A percentile compares a stretch with the other conserved stretches of the same genome.
These are phyloP conservation scores for Acrocephalus arundinaceus DNA, from an alignment of 2,113 vertebrate genomes.

Conservation along the genomic window DNA sequence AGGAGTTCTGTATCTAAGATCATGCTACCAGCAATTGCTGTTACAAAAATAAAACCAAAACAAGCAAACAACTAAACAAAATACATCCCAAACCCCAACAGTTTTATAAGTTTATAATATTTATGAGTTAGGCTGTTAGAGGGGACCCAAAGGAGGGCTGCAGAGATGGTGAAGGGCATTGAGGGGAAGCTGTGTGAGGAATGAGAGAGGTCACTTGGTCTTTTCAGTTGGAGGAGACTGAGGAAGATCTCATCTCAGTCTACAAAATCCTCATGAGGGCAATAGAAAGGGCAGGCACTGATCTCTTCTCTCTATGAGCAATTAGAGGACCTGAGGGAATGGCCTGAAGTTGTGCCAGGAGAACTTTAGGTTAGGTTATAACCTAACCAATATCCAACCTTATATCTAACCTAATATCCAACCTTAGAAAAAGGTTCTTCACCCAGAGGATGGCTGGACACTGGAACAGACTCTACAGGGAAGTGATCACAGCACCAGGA, in stretches of 20 bases:
- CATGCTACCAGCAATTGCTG: neutral
- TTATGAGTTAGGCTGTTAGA: neutral
- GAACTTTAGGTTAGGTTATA: accelerated
- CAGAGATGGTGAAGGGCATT: neutral
- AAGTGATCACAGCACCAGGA: neutral
- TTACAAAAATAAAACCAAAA: neutral
- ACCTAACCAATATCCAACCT: too few relatives aligned
- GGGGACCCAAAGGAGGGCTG: neutral
- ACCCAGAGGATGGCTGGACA: neutral
- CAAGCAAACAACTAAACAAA: too few relatives aligned
- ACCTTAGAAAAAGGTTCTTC: neutral
- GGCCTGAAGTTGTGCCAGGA: neutral
- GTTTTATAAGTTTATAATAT: neutral
- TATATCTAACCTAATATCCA: too few relatives aligned
- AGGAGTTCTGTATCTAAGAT: too few relatives aligned
- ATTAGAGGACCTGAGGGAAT: neutral
- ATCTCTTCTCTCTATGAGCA: neutral
- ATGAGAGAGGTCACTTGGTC: neutral
- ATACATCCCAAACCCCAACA: too few relatives aligned
- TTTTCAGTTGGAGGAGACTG: neutral
- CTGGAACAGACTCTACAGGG: neutral
- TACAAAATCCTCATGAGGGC: neutral
- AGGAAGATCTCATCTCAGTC: neutral
- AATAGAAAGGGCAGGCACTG: neutral
- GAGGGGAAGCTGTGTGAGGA: neutral